A percentile compares a stretch with the other conserved stretches of the same genome.
These are phyloP conservation scores for Notoglanidium macrostoma DNA, from an alignment of 2,797 vertebrate species.

Conservation along the genomic window DNA sequence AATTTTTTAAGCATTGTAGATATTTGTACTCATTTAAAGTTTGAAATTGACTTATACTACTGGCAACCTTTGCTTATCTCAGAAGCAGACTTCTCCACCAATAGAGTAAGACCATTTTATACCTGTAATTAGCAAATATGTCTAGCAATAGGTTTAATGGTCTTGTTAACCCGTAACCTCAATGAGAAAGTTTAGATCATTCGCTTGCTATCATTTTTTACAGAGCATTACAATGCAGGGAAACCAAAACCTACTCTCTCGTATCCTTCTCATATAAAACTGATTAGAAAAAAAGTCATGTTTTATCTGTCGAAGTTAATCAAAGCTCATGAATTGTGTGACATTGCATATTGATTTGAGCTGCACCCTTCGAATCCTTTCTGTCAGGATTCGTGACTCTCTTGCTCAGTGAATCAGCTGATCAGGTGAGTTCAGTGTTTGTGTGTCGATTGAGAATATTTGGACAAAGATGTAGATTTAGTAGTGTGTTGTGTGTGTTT, in stretches of 20 bases:
- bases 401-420: background rate
- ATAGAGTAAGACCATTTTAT: background rate
- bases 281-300: too few species aligned
- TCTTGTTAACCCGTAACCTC: background rate
- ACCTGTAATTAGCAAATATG: background rate
- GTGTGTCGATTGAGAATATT: background rate
- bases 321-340: background rate
- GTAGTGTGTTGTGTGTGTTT: background rate
- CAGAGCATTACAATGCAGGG: background rate
- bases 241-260: background rate
- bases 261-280: background rate
- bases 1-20: background rate
- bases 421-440: background rate
- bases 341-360: background rate
- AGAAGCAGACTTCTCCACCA: background rate
- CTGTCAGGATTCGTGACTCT: background rate
- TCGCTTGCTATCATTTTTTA: background rate
- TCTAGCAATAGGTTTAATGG: background rate
- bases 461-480: background rate
- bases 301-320: background rate
- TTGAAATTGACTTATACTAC: too few species aligned
- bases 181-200: background rate
- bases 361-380: background rate
- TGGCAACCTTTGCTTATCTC: background rate
- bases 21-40: background rate